Evolutionary conservation across 2,888 invertebrate genomes (phyloP).

Genomic region (Tethea ocularis): DNA sequence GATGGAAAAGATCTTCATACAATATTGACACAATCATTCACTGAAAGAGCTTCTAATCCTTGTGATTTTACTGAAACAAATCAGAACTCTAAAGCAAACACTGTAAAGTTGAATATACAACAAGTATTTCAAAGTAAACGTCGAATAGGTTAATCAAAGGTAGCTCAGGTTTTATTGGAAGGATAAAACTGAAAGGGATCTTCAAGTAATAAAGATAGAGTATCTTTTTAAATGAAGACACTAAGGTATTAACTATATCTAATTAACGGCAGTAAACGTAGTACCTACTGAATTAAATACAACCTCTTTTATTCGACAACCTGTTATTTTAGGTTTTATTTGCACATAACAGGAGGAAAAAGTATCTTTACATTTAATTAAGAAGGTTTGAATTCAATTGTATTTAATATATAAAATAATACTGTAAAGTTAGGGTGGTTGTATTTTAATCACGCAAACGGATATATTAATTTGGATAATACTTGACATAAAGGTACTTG

Average conservation of each 20-base stretch:
- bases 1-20: not conserved
- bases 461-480: too few relatives aligned
- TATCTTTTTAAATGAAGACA: not conserved
- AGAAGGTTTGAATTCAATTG: too few relatives aligned
- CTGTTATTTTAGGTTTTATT: too few relatives aligned
- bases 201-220: not conserved
- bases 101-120: not conserved
- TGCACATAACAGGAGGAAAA: too few relatives aligned
- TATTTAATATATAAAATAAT: too few relatives aligned
- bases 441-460: too few relatives aligned
- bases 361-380: too few relatives aligned
- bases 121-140: not conserved
- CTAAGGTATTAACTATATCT: not conserved
- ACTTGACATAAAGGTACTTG: too few relatives aligned
- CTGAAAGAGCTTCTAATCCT: not conserved
- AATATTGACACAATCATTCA: not conserved
- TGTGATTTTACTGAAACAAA: not conserved
- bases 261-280: not conserved
- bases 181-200: not conserved
- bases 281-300: not conserved
- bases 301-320: not conserved
- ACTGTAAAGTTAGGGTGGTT: too few relatives aligned
- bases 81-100: not conserved
- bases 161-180: not conserved
- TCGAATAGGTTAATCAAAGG: not conserved